Evolutionary conservation across 2,888 invertebrate species (phyloP).

Genomic region (Thyatira batis): DNA sequence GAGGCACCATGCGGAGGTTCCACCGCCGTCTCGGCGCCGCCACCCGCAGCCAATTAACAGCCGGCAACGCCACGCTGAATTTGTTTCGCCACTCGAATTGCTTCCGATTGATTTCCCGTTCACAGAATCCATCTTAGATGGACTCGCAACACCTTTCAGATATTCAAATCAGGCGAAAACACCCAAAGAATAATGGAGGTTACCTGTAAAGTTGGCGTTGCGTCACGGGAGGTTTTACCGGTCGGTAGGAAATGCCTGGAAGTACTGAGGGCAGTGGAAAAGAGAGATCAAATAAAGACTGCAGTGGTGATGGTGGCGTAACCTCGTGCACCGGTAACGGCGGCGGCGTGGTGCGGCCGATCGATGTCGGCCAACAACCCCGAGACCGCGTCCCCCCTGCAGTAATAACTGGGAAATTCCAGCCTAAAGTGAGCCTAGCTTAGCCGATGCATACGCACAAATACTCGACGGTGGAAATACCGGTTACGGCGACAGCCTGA

Average conservation of each 20-base stretch:
- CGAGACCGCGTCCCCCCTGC: constrained; percentile 66
- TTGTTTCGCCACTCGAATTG: constrained; percentile 76
- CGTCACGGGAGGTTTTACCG: constrained; percentile 8
- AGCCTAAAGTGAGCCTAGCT: constrained; percentile 50
- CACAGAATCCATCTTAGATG: constrained; percentile 48
- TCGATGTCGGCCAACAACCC: constrained; percentile 79
- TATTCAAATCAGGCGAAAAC: constrained; percentile 18
- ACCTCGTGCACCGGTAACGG: constrained; percentile 69
- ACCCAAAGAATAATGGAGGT: constrained; percentile 7
- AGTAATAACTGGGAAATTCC: constrained; percentile 78
- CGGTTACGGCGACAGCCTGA: constrained; percentile 61
- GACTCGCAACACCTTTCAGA: constrained; percentile 32
- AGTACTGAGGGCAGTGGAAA: constrained; percentile 21
- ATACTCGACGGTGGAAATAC: constrained; percentile 60
- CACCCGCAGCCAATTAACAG: constrained; percentile 82
- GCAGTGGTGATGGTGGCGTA: constrained; percentile 63
- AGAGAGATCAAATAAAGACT: constrained; percentile 38
- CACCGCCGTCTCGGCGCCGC: constrained; percentile 82
- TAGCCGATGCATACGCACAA: constrained; percentile 47
- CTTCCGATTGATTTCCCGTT: constrained; percentile 79
- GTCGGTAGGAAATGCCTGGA: constrained; percentile 14
- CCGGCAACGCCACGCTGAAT: constrained; percentile 75
- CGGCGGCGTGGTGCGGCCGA: constrained; percentile 59
- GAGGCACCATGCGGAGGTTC: constrained; percentile 80
- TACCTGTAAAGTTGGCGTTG: constrained; percentile 7